A percentile compares a stretch with the other conserved stretches of the same genome.
phyloP scores from a whole-genome alignment of 2,888 invertebrate genomes.

The Eupithecia abbreviata region DNA sequence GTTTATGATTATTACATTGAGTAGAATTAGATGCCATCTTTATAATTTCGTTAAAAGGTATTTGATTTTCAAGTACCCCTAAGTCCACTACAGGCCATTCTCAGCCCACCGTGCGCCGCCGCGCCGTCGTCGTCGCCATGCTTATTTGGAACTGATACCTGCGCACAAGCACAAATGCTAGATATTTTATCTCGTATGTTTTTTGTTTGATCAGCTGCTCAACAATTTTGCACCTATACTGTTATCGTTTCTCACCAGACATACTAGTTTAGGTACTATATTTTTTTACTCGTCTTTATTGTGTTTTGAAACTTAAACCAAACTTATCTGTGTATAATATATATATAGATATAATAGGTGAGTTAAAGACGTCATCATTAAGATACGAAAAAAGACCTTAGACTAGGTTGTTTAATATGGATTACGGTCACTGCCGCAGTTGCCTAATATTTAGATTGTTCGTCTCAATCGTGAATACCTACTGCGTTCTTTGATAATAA shows the following conservation, averaged over 20 bases:
- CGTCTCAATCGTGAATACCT: slow-evolving; percentile 14
- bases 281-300: background rate
- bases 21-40: too few species aligned
- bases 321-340: too few species aligned
- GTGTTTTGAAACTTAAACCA: background rate
- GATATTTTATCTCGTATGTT: slow-evolving; percentile 4
- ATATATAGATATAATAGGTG: too few species aligned
- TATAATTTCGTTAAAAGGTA: too few species aligned
- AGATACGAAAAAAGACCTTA: slow-evolving; percentile 16
- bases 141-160: background rate
- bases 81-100: too few species aligned
- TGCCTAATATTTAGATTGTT: slow-evolving; percentile 37
- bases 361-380: background rate
- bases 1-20: too few species aligned
- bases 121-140: too few species aligned
- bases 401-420: slow-evolving; percentile 27
- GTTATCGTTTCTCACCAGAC: background rate
- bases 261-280: background rate
- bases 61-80: too few species aligned
- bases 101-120: too few species aligned
- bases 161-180: background rate
- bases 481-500: background rate
- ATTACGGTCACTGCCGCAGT: slow-evolving; percentile 40
- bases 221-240: background rate
- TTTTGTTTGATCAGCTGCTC: slow-evolving; percentile 1